Evolutionary conservation across 2,797 vertebrate genomes (phyloP), one percentile per base, ranked within the genome.

Genomic region (Enteromius paludinosus): DNA sequence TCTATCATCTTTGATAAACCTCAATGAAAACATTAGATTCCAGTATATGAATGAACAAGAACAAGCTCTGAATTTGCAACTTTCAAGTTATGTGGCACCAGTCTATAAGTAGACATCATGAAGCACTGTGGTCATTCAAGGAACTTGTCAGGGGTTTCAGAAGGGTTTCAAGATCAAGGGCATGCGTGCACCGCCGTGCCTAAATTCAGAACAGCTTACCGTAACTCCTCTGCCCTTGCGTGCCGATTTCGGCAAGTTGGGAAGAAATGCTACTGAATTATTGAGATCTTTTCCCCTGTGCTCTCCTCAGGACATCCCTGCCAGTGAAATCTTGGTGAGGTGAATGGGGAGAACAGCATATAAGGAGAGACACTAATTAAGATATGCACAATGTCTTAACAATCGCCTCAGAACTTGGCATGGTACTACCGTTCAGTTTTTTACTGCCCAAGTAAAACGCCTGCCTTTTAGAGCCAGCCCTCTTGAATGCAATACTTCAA

Each of bases 201-300:
- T 81, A 68, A 82, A 83, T 76, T 81, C 78, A 72, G 28, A 79
- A 18, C 49, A 87, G 87, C 84, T 84, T 86, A 89, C 73, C 5
- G 12, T 23, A 76, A 69, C 72, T 69, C 62, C 49, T 62, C 84
- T 77, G 68, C 68, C 18, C 23, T 77, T 49, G 85, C 83, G 73
- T 56, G 86, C 80, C 79, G 72, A 88, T 86, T 87, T 86, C 62
- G 78, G 84, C 78, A 86, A 89, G 89, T 84, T 82, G 79, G 87
- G 79, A 91, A 84, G 84, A 91, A 91, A 83, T 69, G 88, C 70
- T 70, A 49, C 88, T 94, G 79, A 95, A 94, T 92, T 91, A 94
- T 93, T 93, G 30, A 89, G 65, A 69, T 79, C 38, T 38, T 59
- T 69, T 71, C 49, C 81, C 61, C 54, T 10, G 1, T 81, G 73